Evolutionary conservation across 2,888 invertebrate genomes (phyloP).

Genomic region (Chalcosyrphus nemorum): DNA sequence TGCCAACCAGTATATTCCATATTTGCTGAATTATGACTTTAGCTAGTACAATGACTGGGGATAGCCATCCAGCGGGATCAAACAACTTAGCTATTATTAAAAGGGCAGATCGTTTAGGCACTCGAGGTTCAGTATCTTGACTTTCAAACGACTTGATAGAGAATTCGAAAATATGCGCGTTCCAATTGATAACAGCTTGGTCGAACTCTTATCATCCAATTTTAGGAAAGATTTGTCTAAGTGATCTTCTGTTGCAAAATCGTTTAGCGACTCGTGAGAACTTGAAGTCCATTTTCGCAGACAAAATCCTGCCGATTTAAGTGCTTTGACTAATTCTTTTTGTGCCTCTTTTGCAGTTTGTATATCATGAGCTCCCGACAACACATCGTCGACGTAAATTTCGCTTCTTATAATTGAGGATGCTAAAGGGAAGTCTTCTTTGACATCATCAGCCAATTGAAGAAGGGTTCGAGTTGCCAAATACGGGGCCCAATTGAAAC

Average conservation of each 20-base stretch:
- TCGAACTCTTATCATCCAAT: neutral
- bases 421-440: constrained; percentile 6
- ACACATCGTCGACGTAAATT: constrained; percentile 33
- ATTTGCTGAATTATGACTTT: constrained; percentile 5
- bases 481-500: constrained; percentile 43
- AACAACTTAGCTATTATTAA: neutral
- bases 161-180: neutral
- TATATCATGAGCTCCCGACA: neutral
- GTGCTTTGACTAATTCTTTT: constrained; percentile 18
- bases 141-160: neutral
- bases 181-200: neutral
- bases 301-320: constrained; percentile 23
- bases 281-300: constrained; percentile 52
- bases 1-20: neutral
- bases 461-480: constrained; percentile 43
- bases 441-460: constrained; percentile 36
- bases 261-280: neutral
- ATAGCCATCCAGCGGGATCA: constrained; percentile 1
- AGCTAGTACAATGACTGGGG: neutral
- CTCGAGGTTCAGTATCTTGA: neutral
- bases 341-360: constrained; percentile 7
- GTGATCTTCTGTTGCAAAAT: neutral
- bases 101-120: neutral
- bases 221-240: neutral
- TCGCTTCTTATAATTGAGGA: neutral